A percentile compares a stretch with the other conserved stretches of the same genome.
Evolutionary conservation across 2,113 vertebrate species (phyloP).

Genomic region (Plestiodon gilberti): DNA sequence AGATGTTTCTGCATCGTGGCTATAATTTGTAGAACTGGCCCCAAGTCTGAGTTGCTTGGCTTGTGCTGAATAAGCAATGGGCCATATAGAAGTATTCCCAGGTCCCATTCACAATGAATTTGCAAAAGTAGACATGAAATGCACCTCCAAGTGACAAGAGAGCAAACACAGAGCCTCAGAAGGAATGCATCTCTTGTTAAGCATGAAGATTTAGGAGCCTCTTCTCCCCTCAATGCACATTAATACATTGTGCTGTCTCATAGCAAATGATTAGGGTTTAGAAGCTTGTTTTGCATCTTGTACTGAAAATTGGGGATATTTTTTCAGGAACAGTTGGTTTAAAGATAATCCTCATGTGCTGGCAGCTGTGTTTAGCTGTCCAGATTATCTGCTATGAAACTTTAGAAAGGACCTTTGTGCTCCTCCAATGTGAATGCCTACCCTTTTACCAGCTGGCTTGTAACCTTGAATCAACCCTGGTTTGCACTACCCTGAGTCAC

Average conservation of each 20-base stretch:
- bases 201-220: constrained; percentile 36
- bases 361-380: constrained; percentile 20
- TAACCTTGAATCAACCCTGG: not conserved
- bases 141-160: constrained; percentile 41
- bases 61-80: not conserved
- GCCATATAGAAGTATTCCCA: not conserved
- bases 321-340: constrained; percentile 31
- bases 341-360: constrained; percentile 36
- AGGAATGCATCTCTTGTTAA: constrained; percentile 49
- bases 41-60: not conserved
- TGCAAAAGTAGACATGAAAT: not conserved
- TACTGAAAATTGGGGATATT: constrained; percentile 38
- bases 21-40: not conserved
- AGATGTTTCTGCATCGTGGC: not conserved
- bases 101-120: not conserved
- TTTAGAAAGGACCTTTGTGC: not conserved
- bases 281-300: constrained; percentile 39
- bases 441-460: not conserved
- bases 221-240: constrained; percentile 37
- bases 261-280: constrained; percentile 44
- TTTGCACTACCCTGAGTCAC: not conserved
- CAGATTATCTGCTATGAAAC: constrained; percentile 13
- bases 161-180: constrained; percentile 46
- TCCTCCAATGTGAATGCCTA: not conserved
- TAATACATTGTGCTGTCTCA: constrained; percentile 49